Percentiles rank a stretch among this genome's conserved stretches.
These are phyloP conservation scores for Trichechus manatus DNA, from an alignment of 2,113 vertebrate genomes.

Conservation along the genomic window DNA sequence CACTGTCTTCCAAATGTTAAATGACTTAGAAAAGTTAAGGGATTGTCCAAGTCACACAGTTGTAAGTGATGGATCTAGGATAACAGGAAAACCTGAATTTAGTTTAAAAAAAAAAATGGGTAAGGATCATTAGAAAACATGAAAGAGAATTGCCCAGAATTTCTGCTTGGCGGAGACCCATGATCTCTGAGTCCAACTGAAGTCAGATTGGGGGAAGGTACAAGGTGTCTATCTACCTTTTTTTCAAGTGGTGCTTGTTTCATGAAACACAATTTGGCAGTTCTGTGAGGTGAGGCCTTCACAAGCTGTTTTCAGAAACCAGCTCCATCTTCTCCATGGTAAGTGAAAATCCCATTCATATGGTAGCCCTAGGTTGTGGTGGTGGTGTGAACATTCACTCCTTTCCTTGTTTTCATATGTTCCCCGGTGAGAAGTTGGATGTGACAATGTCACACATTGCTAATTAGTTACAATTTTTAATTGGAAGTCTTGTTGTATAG, in stretches of 20 bases:
- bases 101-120: background rate
- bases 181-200: slow-evolving; percentile 30
- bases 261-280: background rate
- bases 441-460: background rate
- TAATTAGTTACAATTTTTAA: slow-evolving; percentile 51
- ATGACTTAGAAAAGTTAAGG: slow-evolving; percentile 3
- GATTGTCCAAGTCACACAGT: background rate
- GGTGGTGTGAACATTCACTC: background rate
- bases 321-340: background rate
- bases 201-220: background rate
- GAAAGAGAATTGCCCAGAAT: background rate
- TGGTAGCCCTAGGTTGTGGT: background rate
- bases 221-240: background rate
- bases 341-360: slow-evolving; percentile 7
- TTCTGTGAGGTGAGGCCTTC: background rate
- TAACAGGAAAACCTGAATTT: background rate
- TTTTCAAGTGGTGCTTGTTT: background rate
- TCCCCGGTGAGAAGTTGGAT: background rate
- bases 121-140: background rate
- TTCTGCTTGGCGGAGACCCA: background rate
- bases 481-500: background rate
- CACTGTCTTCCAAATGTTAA: slow-evolving; percentile 20
- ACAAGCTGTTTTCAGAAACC: background rate
- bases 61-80: background rate
- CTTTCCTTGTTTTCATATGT: slow-evolving; percentile 2